These are phyloP conservation scores for Tachypleus tridentatus DNA, from an alignment of 1,140 invertebrate species.

Conservation along the genomic window DNA sequence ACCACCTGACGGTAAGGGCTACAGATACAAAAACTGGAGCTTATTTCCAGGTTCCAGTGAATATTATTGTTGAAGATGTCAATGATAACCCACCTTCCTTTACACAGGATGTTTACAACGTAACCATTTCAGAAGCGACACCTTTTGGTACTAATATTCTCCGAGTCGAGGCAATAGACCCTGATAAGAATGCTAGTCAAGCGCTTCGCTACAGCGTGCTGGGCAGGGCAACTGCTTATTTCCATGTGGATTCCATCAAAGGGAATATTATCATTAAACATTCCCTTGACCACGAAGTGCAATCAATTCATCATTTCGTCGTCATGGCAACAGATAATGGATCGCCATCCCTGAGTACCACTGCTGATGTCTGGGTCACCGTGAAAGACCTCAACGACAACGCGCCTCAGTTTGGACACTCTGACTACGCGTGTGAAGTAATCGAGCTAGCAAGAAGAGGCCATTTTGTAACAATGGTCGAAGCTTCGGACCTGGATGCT, in stretches of 20 bases:
- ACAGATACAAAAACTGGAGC: slow-evolving; percentile 72
- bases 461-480: slow-evolving; percentile 75
- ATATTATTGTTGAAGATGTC: slow-evolving; percentile 65
- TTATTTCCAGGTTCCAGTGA: slow-evolving; percentile 70
- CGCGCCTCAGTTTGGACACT: slow-evolving; percentile 53
- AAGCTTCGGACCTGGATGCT: slow-evolving; percentile 72
- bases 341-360: slow-evolving; percentile 54
- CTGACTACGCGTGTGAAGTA: slow-evolving; percentile 60
- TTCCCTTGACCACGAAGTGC: slow-evolving; percentile 31
- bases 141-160: slow-evolving; percentile 62
- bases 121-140: slow-evolving; percentile 67
- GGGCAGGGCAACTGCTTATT: slow-evolving; percentile 22
- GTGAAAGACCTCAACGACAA: slow-evolving; percentile 56
- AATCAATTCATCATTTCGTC: slow-evolving; percentile 33
- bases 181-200: slow-evolving; percentile 49
- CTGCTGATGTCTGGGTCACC: slow-evolving; percentile 63
- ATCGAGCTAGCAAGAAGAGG: slow-evolving; percentile 68
- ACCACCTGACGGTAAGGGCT: slow-evolving; percentile 69
- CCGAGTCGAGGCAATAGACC: slow-evolving; percentile 58
- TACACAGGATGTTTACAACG: slow-evolving; percentile 62
- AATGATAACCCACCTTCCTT: slow-evolving; percentile 83
- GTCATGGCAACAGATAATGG: slow-evolving; percentile 73
- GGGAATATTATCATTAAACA: slow-evolving; percentile 29
- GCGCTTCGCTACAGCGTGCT: slow-evolving; percentile 21
- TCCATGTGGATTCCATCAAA: slow-evolving; percentile 30